Evolutionary conservation across 2,888 invertebrate genomes (phyloP).

Genomic region (Autographa pulchrina): DNA sequence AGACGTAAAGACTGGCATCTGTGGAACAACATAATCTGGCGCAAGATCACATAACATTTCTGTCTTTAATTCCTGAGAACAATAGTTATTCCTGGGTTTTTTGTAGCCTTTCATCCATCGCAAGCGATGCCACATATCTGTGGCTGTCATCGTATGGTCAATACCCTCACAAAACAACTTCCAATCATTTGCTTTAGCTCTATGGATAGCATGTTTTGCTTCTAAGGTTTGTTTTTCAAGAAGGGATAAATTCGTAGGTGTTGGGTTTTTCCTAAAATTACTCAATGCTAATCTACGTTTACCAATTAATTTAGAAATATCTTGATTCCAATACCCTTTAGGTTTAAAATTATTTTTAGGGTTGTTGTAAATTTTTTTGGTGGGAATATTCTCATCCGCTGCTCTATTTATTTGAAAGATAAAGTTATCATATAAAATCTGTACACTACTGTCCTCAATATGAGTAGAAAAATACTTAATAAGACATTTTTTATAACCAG

Average conservation of each 20-base stretch:
- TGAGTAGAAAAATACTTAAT: no score
- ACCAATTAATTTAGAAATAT: constrained; percentile 42
- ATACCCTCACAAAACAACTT: constrained; percentile 4
- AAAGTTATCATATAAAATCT: constrained; percentile 17
- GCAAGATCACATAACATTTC: not conserved
- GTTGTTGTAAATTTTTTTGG: constrained; percentile 13
- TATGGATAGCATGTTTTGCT: constrained; percentile 17
- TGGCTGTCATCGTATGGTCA: not conserved
- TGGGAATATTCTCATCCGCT: constrained; percentile 33
- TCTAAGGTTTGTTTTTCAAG: constrained; percentile 20
- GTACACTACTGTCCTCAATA: no score
- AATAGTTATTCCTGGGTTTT: not conserved
- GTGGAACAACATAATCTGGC: not conserved
- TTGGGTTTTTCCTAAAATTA: constrained; percentile 47
- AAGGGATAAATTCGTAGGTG: constrained; percentile 32
- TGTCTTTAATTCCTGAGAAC: not conserved
- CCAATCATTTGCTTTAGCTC: not conserved
- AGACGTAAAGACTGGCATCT: not conserved
- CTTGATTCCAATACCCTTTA: constrained; percentile 45
- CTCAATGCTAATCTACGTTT: constrained; percentile 44
- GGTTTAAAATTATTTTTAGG: constrained; percentile 38
- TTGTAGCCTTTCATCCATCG: constrained; percentile 11
- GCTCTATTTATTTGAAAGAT: constrained; percentile 21
- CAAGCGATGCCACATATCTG: constrained; percentile 8
- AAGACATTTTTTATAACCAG: no score